Conservation (phyloP, 2,113 vertebrate genomes). For the Opisthocomus hoazin region DNA sequence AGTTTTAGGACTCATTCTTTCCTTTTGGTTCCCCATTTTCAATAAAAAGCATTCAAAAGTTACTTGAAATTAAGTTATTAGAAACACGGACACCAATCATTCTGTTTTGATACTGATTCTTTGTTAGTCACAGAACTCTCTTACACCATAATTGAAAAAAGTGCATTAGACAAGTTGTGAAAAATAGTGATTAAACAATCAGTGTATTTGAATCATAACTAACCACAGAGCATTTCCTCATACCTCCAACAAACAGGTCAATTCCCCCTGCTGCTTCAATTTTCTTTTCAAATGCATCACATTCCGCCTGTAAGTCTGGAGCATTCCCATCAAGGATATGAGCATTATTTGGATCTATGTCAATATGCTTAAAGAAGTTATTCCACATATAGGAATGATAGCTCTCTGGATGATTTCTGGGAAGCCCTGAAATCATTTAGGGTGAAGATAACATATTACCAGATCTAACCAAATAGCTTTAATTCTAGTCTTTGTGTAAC, state of each 20-base stretch:
- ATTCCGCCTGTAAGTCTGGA: slow-evolving; percentile 77
- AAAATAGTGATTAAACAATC: not conserved
- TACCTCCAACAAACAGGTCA: slow-evolving; percentile 84
- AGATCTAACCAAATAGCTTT: not conserved
- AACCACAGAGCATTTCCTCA: not conserved
- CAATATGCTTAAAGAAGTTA: slow-evolving; percentile 83
- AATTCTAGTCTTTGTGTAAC: not conserved
- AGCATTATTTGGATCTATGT: slow-evolving; percentile 81
- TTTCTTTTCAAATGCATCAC: slow-evolving; percentile 81
- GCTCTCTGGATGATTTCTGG: slow-evolving; percentile 81
- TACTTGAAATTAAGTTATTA: not conserved
- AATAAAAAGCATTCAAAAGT: not conserved
- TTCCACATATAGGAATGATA: slow-evolving; percentile 87
- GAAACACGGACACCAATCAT: slow-evolving; percentile 13
- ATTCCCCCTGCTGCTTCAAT: slow-evolving; percentile 82
- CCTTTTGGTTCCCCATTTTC: not conserved
- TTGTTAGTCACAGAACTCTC: not conserved
- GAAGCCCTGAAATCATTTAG: slow-evolving; percentile 70
- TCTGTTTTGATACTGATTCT: not conserved
- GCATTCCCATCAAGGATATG: slow-evolving; percentile 83
- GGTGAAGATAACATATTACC: not conserved
- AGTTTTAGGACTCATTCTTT: not conserved
- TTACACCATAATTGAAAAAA: not conserved
- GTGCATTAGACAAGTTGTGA: not conserved
- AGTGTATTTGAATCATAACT: not conserved